Evolutionary conservation across 2,888 invertebrate genomes (phyloP).

Genomic region (Amaurobius ferox): DNA sequence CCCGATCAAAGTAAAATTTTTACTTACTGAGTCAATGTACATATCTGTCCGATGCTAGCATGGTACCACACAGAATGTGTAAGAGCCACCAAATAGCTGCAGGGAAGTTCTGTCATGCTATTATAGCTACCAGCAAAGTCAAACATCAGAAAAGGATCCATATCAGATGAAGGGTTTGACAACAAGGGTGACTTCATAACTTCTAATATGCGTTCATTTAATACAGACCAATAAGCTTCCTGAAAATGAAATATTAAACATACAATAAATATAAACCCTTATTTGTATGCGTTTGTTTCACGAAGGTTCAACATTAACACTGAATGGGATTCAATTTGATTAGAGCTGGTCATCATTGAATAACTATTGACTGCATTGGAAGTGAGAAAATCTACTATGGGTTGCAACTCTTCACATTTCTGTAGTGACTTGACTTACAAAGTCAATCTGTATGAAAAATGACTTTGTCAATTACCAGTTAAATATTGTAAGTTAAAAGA

Average conservation of each 20-base stretch:
- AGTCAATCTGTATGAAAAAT: too few relatives aligned
- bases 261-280: not conserved
- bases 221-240: slow-evolving; percentile 93
- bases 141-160: slow-evolving; percentile 77
- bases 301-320: too few relatives aligned
- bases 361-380: too few relatives aligned
- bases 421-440: too few relatives aligned
- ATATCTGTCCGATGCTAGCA: slow-evolving; percentile 93
- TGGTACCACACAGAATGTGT: slow-evolving; percentile 97
- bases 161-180: slow-evolving; percentile 77
- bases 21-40: slow-evolving; percentile 77
- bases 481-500: too few relatives aligned
- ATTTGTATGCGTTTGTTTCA: too few relatives aligned
- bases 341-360: too few relatives aligned
- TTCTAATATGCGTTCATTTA: slow-evolving; percentile 90
- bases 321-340: too few relatives aligned
- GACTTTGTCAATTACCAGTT: too few relatives aligned
- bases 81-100: slow-evolving; percentile 90
- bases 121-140: slow-evolving; percentile 73
- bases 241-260: slow-evolving; percentile 58
- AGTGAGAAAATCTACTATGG: too few relatives aligned
- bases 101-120: slow-evolving; percentile 86
- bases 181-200: slow-evolving; percentile 85
- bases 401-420: too few relatives aligned
- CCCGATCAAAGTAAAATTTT: too few relatives aligned